phyloP scores from a whole-genome alignment of 2,113 vertebrate species.

The Hystrix brachyura region DNA sequence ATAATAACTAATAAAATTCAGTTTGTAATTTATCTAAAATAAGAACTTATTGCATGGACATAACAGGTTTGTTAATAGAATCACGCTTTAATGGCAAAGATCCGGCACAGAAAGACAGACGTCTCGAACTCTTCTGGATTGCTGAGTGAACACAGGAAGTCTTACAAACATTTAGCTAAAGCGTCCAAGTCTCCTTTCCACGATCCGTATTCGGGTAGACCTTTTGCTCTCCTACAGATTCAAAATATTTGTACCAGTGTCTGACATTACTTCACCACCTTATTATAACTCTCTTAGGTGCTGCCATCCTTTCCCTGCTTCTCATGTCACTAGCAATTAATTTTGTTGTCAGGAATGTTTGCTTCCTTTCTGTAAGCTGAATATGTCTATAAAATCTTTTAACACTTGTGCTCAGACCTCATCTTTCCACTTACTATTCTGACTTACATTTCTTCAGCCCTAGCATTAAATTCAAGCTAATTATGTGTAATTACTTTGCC shows the following conservation, averaged over 20 bases:
- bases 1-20: not conserved
- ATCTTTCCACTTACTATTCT: not conserved
- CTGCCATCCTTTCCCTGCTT: slow-evolving; percentile 19
- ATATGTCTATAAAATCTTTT: slow-evolving; percentile 47
- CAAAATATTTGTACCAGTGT: slow-evolving; percentile 53
- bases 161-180: not conserved
- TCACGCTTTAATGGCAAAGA: not conserved
- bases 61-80: not conserved
- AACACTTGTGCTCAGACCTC: slow-evolving; percentile 33
- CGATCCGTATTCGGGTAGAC: not conserved
- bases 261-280: slow-evolving; percentile 33
- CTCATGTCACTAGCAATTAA: slow-evolving; percentile 63
- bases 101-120: not conserved
- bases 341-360: slow-evolving; percentile 48
- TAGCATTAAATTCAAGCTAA: slow-evolving; percentile 60
- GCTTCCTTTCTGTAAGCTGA: slow-evolving; percentile 23
- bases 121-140: not conserved
- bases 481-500: slow-evolving; percentile 30
- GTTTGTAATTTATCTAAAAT: not conserved
- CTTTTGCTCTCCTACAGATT: not conserved
- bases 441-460: not conserved
- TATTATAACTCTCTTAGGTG: slow-evolving; percentile 49
- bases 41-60: not conserved
- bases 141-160: not conserved
- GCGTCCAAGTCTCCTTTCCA: not conserved